Percentiles rank a stretch among this genome's conserved stretches.
phyloP scores from a whole-genome alignment of 2,113 vertebrate species.

The Pyxicephalus adspersus region DNA sequence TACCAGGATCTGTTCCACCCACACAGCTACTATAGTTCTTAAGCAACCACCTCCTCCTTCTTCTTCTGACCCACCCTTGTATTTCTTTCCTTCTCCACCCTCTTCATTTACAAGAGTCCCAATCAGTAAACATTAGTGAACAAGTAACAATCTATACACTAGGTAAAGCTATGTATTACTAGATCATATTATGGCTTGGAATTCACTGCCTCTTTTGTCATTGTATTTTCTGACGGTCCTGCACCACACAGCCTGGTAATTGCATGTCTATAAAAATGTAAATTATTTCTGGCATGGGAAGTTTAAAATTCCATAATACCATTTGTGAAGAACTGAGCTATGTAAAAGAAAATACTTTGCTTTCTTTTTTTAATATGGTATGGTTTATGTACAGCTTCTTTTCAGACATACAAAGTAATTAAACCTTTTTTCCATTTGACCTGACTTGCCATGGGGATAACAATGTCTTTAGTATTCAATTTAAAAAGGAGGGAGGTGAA shows the following conservation, averaged over 20 bases:
- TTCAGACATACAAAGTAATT: background rate
- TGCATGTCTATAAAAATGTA: slow-evolving; percentile 10
- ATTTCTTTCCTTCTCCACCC: slow-evolving; percentile 32
- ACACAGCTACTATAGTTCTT: slow-evolving; percentile 37
- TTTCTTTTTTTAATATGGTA: background rate
- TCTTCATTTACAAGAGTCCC: background rate
- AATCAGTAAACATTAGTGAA: background rate
- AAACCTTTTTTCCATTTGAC: background rate
- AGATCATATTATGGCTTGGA: background rate
- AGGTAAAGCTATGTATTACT: no score
- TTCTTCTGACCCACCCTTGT: slow-evolving; percentile 36
- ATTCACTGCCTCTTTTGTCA: background rate
- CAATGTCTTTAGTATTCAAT: background rate
- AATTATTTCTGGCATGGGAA: slow-evolving; percentile 29
- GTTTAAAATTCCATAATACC: slow-evolving; percentile 5
- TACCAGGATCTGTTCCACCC: slow-evolving; percentile 33
- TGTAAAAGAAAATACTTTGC: background rate
- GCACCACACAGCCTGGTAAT: slow-evolving; percentile 14
- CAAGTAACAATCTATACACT: no score
- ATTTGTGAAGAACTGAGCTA: background rate
- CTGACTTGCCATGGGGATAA: background rate
- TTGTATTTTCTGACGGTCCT: background rate
- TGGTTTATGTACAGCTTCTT: no score
- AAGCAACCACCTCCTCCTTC: slow-evolving; percentile 44
- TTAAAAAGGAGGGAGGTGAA: background rate